phyloP scores from a whole-genome alignment of 1,140 invertebrate genomes.

The Telenomus remus region DNA sequence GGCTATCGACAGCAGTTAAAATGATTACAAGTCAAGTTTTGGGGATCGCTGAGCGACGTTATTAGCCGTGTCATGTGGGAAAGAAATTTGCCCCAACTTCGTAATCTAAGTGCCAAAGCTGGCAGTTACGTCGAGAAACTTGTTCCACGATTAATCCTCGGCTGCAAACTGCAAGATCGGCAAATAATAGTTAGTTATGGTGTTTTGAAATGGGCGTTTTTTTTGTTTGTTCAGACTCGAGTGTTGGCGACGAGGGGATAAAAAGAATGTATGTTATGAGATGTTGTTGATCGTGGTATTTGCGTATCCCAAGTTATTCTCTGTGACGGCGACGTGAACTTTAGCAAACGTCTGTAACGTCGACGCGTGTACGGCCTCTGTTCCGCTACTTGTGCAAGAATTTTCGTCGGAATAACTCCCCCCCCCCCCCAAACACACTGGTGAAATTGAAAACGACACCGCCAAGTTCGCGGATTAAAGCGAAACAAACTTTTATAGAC shows the following conservation, averaged over 20 bases:
- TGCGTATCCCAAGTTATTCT: too few relatives aligned
- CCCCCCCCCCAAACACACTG: not conserved
- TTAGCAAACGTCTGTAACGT: too few relatives aligned
- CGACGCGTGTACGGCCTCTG: too few relatives aligned
- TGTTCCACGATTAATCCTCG: conserved; percentile 6
- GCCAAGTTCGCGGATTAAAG: conserved; percentile 6
- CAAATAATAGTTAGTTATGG: not conserved
- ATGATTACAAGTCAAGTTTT: conserved; percentile 37
- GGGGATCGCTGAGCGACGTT: conserved; percentile 32
- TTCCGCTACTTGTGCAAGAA: too few relatives aligned
- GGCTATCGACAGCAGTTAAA: conserved; percentile 24
- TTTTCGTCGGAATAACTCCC: too few relatives aligned
- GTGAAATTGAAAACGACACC: not conserved
- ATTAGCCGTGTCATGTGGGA: conserved; percentile 31
- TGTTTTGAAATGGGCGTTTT: too few relatives aligned
- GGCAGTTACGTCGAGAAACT: conserved; percentile 34
- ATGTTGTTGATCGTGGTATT: too few relatives aligned
- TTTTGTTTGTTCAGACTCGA: too few relatives aligned
- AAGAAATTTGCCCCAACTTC: conserved; percentile 45
- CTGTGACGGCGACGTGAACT: too few relatives aligned
- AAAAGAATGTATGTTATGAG: too few relatives aligned
- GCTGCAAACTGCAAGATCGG: not conserved
- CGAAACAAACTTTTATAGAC: conserved; percentile 36
- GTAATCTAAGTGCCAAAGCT: conserved; percentile 44
- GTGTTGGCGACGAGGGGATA: too few relatives aligned